phyloP scores from a whole-genome alignment of 1,140 invertebrate genomes.

The Nautilus pompilius region DNA sequence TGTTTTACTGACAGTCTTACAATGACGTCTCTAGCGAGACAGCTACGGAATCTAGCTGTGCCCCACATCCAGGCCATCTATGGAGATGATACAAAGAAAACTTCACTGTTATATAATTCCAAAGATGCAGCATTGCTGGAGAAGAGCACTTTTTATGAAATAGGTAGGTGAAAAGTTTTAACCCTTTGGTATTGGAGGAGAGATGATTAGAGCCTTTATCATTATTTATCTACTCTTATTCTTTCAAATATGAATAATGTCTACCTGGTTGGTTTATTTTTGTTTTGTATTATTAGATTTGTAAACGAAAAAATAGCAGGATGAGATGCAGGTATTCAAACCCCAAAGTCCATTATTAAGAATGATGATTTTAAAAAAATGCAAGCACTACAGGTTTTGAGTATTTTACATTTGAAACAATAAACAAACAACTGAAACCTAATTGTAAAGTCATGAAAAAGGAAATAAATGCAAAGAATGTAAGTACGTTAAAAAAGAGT shows the following conservation, averaged over 20 bases:
- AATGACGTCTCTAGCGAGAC: conserved; percentile 75
- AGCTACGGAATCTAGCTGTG: conserved; percentile 73
- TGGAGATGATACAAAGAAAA: conserved; percentile 64
- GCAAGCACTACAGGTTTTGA: not conserved
- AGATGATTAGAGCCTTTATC: not conserved
- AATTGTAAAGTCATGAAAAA: no score
- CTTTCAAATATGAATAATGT: not conserved
- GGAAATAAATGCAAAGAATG: no score
- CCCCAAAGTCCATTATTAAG: not conserved
- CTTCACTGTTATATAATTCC: conserved; percentile 83
- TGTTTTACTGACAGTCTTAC: no score
- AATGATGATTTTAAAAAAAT: not conserved
- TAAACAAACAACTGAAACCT: no score
- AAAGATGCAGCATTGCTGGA: conserved; percentile 84
- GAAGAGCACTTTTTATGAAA: conserved; percentile 76
- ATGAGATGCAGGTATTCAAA: not conserved
- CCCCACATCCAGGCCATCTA: conserved; percentile 74
- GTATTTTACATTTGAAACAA: no score
- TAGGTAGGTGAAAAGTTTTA: conserved; percentile 61
- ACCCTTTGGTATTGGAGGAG: not conserved
- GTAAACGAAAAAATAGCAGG: not conserved
- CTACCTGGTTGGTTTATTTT: not conserved
- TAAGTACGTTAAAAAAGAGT: no score
- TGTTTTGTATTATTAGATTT: not conserved
- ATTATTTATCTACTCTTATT: not conserved